Base-by-base conservation (phyloP, 1,140 invertebrate genomes). In the Tetragnatha versicolor region DNA sequence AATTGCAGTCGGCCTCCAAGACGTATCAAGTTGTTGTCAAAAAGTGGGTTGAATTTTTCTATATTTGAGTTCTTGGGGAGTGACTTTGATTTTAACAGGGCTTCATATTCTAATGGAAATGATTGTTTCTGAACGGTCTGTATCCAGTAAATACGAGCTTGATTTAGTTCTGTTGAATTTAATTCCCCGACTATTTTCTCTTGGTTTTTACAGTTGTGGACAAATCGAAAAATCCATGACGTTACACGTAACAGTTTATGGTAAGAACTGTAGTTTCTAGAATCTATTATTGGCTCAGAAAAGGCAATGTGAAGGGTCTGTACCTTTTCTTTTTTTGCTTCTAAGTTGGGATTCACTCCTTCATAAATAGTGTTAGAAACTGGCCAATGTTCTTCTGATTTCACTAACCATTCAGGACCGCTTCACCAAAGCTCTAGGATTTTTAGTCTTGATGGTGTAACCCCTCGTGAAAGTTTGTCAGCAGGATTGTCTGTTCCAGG, bases 311-410 rank as follows among this genome's bases (percentile, higher is more conserved):
- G 47, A 58, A 39, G 27, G 3, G 27, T 27, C 3, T 60, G 37
- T 17, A 31, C 6, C 17, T 37, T 42, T 58, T 61, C 14, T 47
- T 75, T 61, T 37, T 42, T 33, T 45, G 6, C 10, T 75, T 42
- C 33, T 45, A 33, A 47, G 22, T 75, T 29, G 20, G 58, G 53
- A 55, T 2, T 33, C 2, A 33, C 12, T 9, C 49, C 65, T 37
- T 51, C 7, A 27, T 2, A 33, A 37, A 42, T 61, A 3, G 2
- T n/a, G 1, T 35, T 35, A 53, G 45, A 51, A 37, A 53, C 31
- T 2, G 68, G 68, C 68, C 68, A 70, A n/a, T 2, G 2, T 75
- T 68, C 65, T 79, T n/a, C 3, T 20, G 51, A 22, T 33, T 61
- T 20, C 1, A 20, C n/a, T 4, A 75, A 29, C 70, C 55, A 75